phyloP scores from a whole-genome alignment of 1,140 invertebrate species.

The Lepidurus couesii region DNA sequence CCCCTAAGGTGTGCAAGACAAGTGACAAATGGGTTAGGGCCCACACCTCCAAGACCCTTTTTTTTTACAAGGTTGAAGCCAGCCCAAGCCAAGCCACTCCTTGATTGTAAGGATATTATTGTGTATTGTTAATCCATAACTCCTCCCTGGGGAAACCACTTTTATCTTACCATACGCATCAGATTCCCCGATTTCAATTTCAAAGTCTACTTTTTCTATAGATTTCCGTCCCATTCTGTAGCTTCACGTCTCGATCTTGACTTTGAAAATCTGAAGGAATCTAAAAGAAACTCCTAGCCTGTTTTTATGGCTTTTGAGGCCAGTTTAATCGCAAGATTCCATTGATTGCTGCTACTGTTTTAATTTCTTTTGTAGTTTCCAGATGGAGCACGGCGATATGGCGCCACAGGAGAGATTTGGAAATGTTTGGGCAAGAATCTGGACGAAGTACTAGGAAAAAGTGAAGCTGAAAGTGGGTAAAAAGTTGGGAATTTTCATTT shows the following conservation, averaged over 20 bases:
- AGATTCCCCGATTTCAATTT: neutral
- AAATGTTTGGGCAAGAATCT: neutral
- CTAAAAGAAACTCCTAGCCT: too few relatives aligned
- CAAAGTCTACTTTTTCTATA: neutral
- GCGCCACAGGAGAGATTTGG: neutral
- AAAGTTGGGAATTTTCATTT: neutral
- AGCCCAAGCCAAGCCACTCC: neutral
- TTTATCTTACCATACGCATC: neutral
- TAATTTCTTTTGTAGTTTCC: too few relatives aligned
- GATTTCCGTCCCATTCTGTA: neutral
- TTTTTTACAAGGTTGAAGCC: neutral
- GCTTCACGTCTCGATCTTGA: neutral
- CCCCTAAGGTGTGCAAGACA: constrained; percentile 17
- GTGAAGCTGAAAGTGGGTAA: neutral
- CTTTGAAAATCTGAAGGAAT: neutral
- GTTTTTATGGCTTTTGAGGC: too few relatives aligned
- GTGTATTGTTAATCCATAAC: constrained; percentile 12
- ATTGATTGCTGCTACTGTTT: too few relatives aligned
- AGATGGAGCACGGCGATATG: too few relatives aligned
- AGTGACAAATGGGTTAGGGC: constrained; percentile 13
- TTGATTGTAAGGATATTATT: constrained; percentile 16
- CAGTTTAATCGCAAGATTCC: too few relatives aligned
- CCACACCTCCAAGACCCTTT: neutral
- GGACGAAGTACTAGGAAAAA: too few relatives aligned
- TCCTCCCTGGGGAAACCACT: neutral